Percentiles rank a stretch among this genome's conserved stretches.
Evolutionary conservation across 2,888 invertebrate species (phyloP).

Genomic region (Drosophila pseudotakahashii): DNA sequence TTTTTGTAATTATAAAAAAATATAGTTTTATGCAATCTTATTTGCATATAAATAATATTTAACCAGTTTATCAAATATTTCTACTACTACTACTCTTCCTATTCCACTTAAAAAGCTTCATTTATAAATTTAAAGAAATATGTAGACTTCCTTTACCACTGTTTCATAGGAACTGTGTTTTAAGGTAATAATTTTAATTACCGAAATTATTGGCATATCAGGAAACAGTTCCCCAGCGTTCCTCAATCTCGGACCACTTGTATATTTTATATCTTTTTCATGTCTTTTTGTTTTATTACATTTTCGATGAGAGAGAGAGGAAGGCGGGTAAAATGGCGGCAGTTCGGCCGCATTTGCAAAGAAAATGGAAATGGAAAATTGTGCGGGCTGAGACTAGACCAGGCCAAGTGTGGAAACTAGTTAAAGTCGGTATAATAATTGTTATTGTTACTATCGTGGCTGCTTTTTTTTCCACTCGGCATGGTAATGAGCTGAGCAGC

Average conservation of each 20-base stretch:
- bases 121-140: neutral
- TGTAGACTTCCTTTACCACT: neutral
- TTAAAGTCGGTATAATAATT: conserved; percentile 75
- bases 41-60: neutral
- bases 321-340: conserved; percentile 20
- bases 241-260: conserved; percentile 1
- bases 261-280: conserved; percentile 2
- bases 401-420: conserved; percentile 81
- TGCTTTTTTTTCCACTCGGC: conserved; percentile 43
- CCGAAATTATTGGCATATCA: conserved; percentile 40
- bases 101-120: neutral
- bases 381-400: conserved; percentile 75
- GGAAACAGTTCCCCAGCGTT: conserved; percentile 21
- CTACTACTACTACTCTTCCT: neutral
- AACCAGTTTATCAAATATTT: too few relatives aligned
- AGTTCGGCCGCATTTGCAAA: conserved; percentile 74
- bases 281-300: conserved; percentile 14
- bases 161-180: neutral
- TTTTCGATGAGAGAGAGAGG: conserved; percentile 13
- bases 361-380: conserved; percentile 74
- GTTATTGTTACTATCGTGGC: conserved; percentile 55
- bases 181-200: conserved; percentile 42
- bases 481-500: conserved; percentile 73
- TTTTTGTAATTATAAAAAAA: too few relatives aligned
- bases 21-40: neutral